A percentile compares a stretch with the other conserved stretches of the same genome.
These are phyloP conservation scores for Prorops nasuta DNA, from an alignment of 1,140 invertebrate genomes.

Conservation along the genomic window DNA sequence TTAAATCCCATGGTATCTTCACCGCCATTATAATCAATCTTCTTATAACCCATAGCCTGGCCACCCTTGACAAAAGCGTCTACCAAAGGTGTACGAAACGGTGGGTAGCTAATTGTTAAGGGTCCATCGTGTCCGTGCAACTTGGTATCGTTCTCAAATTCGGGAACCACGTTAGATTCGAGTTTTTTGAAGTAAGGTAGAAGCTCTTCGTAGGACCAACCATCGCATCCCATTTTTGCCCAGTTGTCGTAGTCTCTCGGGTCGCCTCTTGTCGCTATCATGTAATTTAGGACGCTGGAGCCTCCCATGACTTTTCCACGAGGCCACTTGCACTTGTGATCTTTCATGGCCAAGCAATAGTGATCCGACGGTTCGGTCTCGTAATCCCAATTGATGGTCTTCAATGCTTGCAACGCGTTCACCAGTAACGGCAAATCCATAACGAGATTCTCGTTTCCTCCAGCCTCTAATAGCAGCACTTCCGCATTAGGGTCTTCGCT, in stretches of 20 bases:
- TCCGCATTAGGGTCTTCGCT: slow-evolving; percentile 59
- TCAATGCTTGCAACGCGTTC: slow-evolving; percentile 62
- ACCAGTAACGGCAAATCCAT: slow-evolving; percentile 70
- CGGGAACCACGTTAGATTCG: slow-evolving; percentile 66
- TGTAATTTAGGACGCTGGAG: slow-evolving; percentile 83
- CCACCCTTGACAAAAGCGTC: slow-evolving; percentile 69
- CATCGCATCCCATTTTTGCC: slow-evolving; percentile 71
- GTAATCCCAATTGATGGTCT: slow-evolving; percentile 69
- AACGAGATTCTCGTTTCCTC: slow-evolving; percentile 56
- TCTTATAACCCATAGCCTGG: slow-evolving; percentile 64
- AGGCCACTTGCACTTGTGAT: slow-evolving; percentile 66
- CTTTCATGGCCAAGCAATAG: slow-evolving; percentile 52
- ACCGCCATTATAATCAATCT: slow-evolving; percentile 76
- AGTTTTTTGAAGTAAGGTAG: slow-evolving; percentile 80
- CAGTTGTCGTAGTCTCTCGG: slow-evolving; percentile 76
- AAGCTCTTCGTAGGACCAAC: slow-evolving; percentile 82
- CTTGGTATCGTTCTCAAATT: slow-evolving; percentile 52
- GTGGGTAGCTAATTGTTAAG: slow-evolving; percentile 60
- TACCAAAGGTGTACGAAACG: slow-evolving; percentile 62
- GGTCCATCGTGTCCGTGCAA: slow-evolving; percentile 65
- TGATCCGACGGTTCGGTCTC: slow-evolving; percentile 60
- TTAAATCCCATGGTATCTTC: slow-evolving; percentile 64
- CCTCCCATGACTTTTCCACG: slow-evolving; percentile 80
- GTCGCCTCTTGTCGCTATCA: slow-evolving; percentile 86
- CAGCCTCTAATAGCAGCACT: slow-evolving; percentile 71